Evolutionary conservation across 2,888 invertebrate genomes (phyloP), one percentile per base, ranked within the genome.

Genomic region (Ephialtes manifestator): DNA sequence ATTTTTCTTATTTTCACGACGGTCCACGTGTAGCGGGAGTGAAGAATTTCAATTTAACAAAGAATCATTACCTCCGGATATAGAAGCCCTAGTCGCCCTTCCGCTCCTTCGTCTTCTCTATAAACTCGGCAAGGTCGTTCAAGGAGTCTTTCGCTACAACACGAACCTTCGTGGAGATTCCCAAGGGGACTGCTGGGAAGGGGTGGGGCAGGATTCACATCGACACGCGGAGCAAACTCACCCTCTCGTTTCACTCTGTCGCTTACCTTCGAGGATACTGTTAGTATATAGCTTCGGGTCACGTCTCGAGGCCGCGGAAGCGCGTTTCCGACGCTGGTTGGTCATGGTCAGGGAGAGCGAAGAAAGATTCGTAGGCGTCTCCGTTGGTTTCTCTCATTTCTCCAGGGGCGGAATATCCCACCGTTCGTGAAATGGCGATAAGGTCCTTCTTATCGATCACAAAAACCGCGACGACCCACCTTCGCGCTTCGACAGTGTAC

Each of bases 291-390:
- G 53, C 71, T 85, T 18, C 75, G 74, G 83, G 81, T 81, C 81
- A 85, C 74, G 81, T 83, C 74, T 72, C 77, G 85, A 85, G 83
- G 85, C 70, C 58, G 53, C 74, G 68, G 35, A 75, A 71, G 75
- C 51, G 78, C 67, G 65, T 79, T 72, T 81, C 53, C 67, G 74
- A 7, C 55, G 71, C 31, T 31, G 74, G 81, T 87, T 84, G 86
- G 76, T 82, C 86, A 86, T 86, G 83, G 87, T 81, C 83, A 82
- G 86, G 80, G 78, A 83, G 63, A 83, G 67, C 18, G 43, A 82
- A 51, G 20, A 51, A 35, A 65, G 28, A 28, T 43, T 65, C 63
- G 63, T 24, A 63, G 24, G 58, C 7, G 31, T 18, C 51, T 55
- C 53, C 65, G 39, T 65, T n/a, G 43, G 31, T 58, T 24, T 55